Percentiles rank a stretch among this genome's conserved stretches.
These are phyloP conservation scores for Lucinisca nassula DNA, from an alignment of 2,888 invertebrate species.

Conservation along the genomic window DNA sequence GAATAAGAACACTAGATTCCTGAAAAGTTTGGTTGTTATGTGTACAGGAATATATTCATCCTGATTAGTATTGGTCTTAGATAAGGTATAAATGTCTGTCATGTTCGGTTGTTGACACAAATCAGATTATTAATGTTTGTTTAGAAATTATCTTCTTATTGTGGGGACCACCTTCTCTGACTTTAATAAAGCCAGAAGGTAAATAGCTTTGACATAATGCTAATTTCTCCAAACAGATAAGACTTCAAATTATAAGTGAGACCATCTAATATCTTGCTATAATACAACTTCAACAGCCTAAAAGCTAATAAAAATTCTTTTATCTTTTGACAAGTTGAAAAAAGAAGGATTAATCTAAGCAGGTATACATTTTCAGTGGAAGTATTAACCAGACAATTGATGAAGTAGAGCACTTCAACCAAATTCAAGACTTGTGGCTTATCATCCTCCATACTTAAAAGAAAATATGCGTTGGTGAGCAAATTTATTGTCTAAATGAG, in stretches of 20 bases:
- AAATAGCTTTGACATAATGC: slow-evolving; percentile 5
- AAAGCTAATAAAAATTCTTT: too few species aligned
- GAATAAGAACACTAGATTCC: too few species aligned
- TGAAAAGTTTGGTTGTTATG: slow-evolving; percentile 7
- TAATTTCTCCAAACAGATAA: slow-evolving; percentile 2
- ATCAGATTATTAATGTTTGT: not conserved
- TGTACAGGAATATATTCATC: not conserved
- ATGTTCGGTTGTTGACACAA: slow-evolving; percentile 4
- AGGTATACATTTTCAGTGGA: too few species aligned
- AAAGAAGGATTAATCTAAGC: too few species aligned
- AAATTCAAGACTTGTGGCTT: too few species aligned
- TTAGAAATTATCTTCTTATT: not conserved
- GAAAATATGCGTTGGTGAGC: too few species aligned
- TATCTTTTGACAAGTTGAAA: too few species aligned
- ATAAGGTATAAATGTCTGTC: not conserved
- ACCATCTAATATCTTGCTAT: not conserved
- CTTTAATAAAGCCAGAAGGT: not conserved
- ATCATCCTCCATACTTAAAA: too few species aligned
- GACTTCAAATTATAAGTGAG: not conserved
- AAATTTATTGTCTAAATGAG: too few species aligned
- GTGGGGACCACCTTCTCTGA: slow-evolving; percentile 5
- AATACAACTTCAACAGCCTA: too few species aligned
- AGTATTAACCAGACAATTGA: too few species aligned
- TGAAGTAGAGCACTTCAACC: too few species aligned
- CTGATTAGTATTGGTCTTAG: not conserved